phyloP scores from a whole-genome alignment of 2,113 vertebrate genomes.

The Myiozetetes cayanensis region DNA sequence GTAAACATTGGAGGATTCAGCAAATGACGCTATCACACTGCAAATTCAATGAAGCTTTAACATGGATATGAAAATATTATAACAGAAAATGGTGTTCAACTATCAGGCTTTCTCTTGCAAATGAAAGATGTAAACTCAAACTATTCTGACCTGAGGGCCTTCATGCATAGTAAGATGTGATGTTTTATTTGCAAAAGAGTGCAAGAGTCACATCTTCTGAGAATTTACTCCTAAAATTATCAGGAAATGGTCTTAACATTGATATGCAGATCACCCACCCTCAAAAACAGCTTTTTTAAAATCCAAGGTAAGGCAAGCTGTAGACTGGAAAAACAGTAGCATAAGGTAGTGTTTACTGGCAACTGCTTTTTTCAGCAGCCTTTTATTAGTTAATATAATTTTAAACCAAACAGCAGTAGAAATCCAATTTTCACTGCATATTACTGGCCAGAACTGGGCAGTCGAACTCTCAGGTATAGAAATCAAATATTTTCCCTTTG shows the following conservation, averaged over 20 bases:
- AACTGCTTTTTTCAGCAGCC: not conserved
- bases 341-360: not conserved
- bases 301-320: not conserved
- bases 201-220: not conserved
- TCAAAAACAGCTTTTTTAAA: not conserved
- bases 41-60: not conserved
- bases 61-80: not conserved
- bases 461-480: not conserved
- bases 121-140: not conserved
- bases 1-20: not conserved
- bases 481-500: not conserved
- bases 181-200: not conserved
- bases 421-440: not conserved
- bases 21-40: not conserved
- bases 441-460: not conserved
- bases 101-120: not conserved
- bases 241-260: not conserved
- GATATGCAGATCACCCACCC: not conserved
- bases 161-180: not conserved
- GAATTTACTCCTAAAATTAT: not conserved
- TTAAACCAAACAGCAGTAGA: not conserved
- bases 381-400: conserved; percentile 14
- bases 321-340: not conserved
- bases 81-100: not conserved
- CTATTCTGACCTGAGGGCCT: not conserved